Evolutionary conservation across 2,113 vertebrate species (phyloP).

Genomic region (Pseudolaguvia tuberculata): DNA sequence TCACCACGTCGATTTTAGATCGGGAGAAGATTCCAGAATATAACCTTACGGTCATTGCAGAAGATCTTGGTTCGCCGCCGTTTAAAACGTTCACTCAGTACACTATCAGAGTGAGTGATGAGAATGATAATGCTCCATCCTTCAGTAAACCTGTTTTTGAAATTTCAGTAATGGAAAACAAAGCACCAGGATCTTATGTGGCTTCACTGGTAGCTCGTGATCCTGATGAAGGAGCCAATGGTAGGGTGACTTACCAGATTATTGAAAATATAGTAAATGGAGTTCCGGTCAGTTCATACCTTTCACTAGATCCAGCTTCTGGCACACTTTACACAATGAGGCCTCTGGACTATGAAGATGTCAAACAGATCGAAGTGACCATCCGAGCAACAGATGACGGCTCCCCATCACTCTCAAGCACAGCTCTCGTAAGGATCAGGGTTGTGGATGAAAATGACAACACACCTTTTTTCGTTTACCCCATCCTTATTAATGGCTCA

Average conservation of each 20-base stretch:
- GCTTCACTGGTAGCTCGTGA: constrained; percentile 65
- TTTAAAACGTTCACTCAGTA: constrained; percentile 68
- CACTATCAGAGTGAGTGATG: constrained; percentile 66
- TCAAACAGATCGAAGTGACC: constrained; percentile 69
- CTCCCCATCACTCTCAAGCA: constrained; percentile 66
- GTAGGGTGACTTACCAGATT: constrained; percentile 69
- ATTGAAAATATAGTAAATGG: constrained; percentile 62
- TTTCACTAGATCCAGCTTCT: constrained; percentile 66
- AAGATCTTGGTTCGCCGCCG: constrained; percentile 70
- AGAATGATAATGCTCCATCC: constrained; percentile 69
- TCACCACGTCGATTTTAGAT: constrained; percentile 42
- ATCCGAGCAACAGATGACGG: constrained; percentile 69
- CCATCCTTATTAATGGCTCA: constrained; percentile 65
- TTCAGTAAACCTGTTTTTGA: constrained; percentile 68
- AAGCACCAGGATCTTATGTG: constrained; percentile 68
- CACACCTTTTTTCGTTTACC: constrained; percentile 65
- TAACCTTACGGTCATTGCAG: constrained; percentile 73
- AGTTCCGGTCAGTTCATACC: constrained; percentile 65
- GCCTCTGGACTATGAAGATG: constrained; percentile 72
- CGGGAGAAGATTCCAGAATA: constrained; percentile 48
- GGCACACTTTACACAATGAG: constrained; percentile 73
- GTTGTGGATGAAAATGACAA: constrained; percentile 77
- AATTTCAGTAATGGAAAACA: constrained; percentile 70
- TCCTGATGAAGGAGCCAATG: constrained; percentile 70
- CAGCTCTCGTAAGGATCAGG: constrained; percentile 66